Conservation (phyloP, 2,888 invertebrate species). For the Hedychridium roseum region DNA sequence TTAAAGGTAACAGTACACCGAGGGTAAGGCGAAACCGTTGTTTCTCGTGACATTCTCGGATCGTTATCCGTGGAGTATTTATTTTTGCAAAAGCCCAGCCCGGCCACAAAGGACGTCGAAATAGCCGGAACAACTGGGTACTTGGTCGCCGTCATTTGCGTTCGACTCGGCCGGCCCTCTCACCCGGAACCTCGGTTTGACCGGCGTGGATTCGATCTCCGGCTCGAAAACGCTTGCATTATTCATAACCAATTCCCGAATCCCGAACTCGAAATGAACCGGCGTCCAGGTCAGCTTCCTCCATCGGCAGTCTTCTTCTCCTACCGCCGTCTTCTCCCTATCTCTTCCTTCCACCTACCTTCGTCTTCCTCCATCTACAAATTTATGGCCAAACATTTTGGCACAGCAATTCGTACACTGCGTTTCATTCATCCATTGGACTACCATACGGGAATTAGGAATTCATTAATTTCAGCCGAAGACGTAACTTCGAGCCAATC, state of each 20-base stretch:
- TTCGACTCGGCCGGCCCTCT: constrained; percentile 38
- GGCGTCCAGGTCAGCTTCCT: constrained; percentile 39
- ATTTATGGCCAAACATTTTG: too few species aligned
- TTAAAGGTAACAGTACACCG: too few species aligned
- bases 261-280: constrained; percentile 55
- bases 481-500: too few species aligned
- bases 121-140: constrained; percentile 32
- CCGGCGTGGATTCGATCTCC: constrained; percentile 48
- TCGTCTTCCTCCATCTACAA: too few species aligned
- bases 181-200: constrained; percentile 48
- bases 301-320: constrained; percentile 10
- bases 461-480: too few species aligned
- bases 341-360: constrained; percentile 18
- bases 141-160: constrained; percentile 36
- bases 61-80: constrained; percentile 22
- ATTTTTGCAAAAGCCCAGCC: background rate
- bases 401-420: too few species aligned
- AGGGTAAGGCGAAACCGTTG: too few species aligned
- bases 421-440: too few species aligned
- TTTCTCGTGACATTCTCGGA: constrained; percentile 25
- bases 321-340: too few species aligned
- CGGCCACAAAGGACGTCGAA: constrained; percentile 25
- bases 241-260: constrained; percentile 62
- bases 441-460: too few species aligned
- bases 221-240: constrained; percentile 49